Percentiles rank a stretch among this genome's conserved stretches.
These are phyloP conservation scores for Glaucopsyche alexis DNA, from an alignment of 2,888 invertebrate genomes.

Conservation along the genomic window DNA sequence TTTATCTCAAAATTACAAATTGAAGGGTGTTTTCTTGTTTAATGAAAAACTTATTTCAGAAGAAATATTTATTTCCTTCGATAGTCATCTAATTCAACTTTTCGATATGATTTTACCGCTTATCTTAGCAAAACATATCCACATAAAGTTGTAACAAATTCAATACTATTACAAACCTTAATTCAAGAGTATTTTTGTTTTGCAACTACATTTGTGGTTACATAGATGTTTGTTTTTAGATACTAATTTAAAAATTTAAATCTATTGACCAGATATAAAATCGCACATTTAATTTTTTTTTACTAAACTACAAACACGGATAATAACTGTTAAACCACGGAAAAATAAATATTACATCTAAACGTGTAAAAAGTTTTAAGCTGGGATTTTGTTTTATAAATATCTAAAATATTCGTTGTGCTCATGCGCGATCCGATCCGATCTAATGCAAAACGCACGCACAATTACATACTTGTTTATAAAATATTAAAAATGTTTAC, in stretches of 20 bases:
- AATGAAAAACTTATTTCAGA: conserved; percentile 51
- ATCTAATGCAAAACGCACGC: conserved; percentile 18
- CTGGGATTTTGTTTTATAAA: neutral
- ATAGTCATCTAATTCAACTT: conserved; percentile 70
- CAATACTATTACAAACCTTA: conserved; percentile 36
- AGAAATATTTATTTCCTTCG: conserved; percentile 73
- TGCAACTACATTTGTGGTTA: conserved; percentile 28
- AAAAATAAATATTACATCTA: conserved; percentile 27
- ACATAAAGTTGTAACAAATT: conserved; percentile 48
- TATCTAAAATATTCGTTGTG: conserved; percentile 12
- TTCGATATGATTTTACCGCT: conserved; percentile 71
- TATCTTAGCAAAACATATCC: conserved; percentile 56
- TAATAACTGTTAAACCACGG: conserved; percentile 18
- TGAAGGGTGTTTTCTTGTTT: conserved; percentile 19
- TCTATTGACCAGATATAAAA: conserved; percentile 29
- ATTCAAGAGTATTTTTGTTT: conserved; percentile 30
- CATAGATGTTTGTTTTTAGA: conserved; percentile 13
- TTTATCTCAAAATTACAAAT: neutral
- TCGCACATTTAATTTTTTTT: conserved; percentile 24
- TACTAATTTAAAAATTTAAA: conserved; percentile 26
- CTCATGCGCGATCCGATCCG: neutral
- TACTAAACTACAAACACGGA: conserved; percentile 21
- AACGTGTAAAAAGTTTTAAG: conserved; percentile 14
- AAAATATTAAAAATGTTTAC: neutral
- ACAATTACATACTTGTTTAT: neutral